Evolutionary conservation across 2,797 vertebrate genomes (phyloP).

Genomic region (Onychomys arenicola): DNA sequence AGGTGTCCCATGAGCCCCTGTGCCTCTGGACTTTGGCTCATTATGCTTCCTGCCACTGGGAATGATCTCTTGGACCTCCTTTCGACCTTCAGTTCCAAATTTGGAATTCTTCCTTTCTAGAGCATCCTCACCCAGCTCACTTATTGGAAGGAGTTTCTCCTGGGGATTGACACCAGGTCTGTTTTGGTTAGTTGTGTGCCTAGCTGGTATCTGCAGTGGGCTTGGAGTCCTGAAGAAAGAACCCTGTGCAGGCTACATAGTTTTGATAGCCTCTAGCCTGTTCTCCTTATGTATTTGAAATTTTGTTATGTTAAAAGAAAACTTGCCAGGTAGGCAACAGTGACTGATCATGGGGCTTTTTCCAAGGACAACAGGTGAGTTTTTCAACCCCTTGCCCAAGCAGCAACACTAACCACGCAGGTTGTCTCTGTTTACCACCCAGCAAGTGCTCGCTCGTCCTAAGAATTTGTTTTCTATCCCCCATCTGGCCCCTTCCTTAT

Average conservation of each 20-base stretch:
- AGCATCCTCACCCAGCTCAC: not conserved
- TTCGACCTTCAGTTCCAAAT: not conserved
- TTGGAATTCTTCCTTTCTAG: not conserved
- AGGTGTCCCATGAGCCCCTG: not conserved
- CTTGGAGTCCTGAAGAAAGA: not conserved
- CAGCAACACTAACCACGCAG: not conserved
- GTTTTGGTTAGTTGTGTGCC: not conserved
- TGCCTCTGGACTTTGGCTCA: not conserved
- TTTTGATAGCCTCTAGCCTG: not conserved
- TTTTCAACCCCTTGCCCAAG: not conserved
- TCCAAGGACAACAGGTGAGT: not conserved
- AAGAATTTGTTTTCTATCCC: not conserved
- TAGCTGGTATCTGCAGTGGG: not conserved
- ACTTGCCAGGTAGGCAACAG: not conserved
- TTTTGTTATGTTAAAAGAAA: constrained; percentile 40
- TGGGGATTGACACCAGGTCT: not conserved
- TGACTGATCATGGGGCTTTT: not conserved
- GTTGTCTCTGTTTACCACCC: not conserved
- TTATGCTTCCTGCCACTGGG: not conserved
- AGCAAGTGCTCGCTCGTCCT: not conserved
- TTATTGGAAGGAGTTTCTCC: constrained; percentile 8
- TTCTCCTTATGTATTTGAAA: constrained; percentile 36
- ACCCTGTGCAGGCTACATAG: not conserved
- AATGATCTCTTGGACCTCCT: not conserved
- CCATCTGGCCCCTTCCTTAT: not conserved